Evolutionary conservation across 2,797 vertebrate species (phyloP).

Genomic region (Neopelma chrysocephalum): DNA sequence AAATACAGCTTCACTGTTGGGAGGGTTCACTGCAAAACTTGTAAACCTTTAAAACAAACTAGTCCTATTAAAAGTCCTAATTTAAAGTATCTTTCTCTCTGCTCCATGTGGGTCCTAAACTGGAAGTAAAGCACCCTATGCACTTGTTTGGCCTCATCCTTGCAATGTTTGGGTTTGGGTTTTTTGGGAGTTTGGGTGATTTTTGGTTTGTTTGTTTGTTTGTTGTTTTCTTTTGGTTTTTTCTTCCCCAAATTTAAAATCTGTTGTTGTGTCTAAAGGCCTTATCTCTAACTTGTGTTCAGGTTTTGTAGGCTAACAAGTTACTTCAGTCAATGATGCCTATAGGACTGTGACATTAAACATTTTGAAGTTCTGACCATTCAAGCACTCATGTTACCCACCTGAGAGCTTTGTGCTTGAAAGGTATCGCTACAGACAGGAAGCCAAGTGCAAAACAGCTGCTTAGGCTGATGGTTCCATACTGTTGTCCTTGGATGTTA

Average conservation of each 20-base stretch:
- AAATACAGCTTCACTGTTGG: not conserved
- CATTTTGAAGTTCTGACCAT: not conserved
- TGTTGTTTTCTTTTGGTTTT: not conserved
- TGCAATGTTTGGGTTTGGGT: not conserved
- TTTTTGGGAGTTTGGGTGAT: not conserved
- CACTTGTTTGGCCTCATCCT: not conserved
- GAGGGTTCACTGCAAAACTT: not conserved
- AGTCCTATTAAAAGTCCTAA: not conserved
- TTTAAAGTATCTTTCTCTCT: not conserved
- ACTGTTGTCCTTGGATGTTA: not conserved
- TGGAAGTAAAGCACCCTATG: rapidly evolving
- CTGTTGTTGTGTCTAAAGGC: not conserved
- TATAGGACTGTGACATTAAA: not conserved
- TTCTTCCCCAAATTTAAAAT: not conserved
- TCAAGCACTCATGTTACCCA: not conserved
- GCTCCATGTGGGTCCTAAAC: not conserved
- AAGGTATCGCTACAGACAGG: not conserved
- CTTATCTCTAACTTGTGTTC: not conserved
- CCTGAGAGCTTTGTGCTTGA: not conserved
- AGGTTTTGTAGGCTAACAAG: not conserved
- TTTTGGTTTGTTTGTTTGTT: not conserved
- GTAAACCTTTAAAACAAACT: not conserved
- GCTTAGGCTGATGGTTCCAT: not conserved
- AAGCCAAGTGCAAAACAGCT: not conserved
- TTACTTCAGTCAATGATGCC: not conserved